Evolutionary conservation across 2,888 invertebrate species (phyloP).

Genomic region (Nebria salina): DNA sequence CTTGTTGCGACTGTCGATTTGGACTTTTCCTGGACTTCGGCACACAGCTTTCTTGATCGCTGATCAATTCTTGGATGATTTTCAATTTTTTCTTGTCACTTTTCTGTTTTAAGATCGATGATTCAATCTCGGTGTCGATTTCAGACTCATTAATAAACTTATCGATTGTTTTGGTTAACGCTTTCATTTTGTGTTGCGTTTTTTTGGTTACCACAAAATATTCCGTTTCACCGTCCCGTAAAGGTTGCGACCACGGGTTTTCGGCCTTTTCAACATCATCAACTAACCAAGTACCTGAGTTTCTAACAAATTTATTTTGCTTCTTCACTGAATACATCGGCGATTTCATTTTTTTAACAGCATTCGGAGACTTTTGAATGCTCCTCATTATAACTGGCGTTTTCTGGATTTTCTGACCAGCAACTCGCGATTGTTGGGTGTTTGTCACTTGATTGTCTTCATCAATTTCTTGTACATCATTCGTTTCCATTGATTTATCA

Average conservation of each 20-base stretch:
- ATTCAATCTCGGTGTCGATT: slow-evolving; percentile 49
- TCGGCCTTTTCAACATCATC: slow-evolving; percentile 48
- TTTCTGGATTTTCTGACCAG: slow-evolving; percentile 20
- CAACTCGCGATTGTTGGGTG: slow-evolving; percentile 11
- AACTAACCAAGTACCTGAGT: slow-evolving; percentile 59
- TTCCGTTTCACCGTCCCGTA: slow-evolving; percentile 62
- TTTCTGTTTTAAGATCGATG: slow-evolving; percentile 41
- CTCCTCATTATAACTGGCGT: slow-evolving; percentile 28
- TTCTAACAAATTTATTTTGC: slow-evolving; percentile 55
- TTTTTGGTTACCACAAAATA: slow-evolving; percentile 56
- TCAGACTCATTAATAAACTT: slow-evolving; percentile 28
- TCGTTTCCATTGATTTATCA: background rate
- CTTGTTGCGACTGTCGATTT: slow-evolving; percentile 25
- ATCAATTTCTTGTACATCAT: background rate
- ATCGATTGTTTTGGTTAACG: slow-evolving; percentile 12
- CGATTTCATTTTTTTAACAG: background rate
- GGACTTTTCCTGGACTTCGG: slow-evolving; percentile 47
- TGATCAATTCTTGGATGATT: slow-evolving; percentile 21
- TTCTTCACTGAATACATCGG: slow-evolving; percentile 32
- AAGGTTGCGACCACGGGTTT: slow-evolving; percentile 59
- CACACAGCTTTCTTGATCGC: slow-evolving; percentile 43
- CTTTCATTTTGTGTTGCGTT: slow-evolving; percentile 47
- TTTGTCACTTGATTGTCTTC: background rate
- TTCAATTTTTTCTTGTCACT: slow-evolving; percentile 25
- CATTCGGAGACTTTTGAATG: slow-evolving; percentile 10